Conservation (phyloP, 2,797 vertebrate species). For the Rhinoraja longicauda region DNA sequence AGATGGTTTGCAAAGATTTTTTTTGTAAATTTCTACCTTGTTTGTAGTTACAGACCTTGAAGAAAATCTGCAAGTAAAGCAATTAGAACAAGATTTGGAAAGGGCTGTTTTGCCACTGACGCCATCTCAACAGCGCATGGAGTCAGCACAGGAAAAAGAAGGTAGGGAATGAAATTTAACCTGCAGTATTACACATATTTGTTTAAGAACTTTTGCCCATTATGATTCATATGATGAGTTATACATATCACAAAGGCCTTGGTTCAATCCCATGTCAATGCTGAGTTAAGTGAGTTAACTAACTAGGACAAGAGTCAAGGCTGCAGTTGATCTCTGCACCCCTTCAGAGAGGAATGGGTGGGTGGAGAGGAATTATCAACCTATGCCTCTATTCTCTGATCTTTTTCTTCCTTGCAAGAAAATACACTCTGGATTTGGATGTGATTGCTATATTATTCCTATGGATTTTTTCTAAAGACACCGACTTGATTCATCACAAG, state of each 20-base stretch:
- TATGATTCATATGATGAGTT: not conserved
- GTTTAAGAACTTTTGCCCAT: not conserved
- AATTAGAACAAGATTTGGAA: not conserved
- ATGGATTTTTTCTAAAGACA: not conserved
- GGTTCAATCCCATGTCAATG: constrained; percentile 12
- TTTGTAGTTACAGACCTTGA: constrained; percentile 5
- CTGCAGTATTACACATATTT: not conserved
- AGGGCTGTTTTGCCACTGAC: not conserved
- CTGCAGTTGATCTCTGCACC: not conserved
- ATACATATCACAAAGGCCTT: not conserved
- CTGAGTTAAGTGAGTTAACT: not conserved
- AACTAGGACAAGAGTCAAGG: not conserved
- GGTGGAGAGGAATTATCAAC: not conserved
- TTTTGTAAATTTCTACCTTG: not conserved
- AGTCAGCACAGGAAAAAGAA: not conserved
- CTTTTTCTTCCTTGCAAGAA: not conserved
- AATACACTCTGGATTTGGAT: not conserved
- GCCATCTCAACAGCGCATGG: not conserved
- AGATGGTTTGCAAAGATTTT: not conserved
- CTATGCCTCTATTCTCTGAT: not conserved
- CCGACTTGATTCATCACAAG: not conserved
- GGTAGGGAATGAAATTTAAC: constrained; percentile 12
- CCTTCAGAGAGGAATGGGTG: not conserved
- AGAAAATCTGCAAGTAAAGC: not conserved
- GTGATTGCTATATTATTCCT: not conserved